Evolutionary conservation across 2,113 vertebrate species (phyloP).

Genomic region (Tringa solitaria): DNA sequence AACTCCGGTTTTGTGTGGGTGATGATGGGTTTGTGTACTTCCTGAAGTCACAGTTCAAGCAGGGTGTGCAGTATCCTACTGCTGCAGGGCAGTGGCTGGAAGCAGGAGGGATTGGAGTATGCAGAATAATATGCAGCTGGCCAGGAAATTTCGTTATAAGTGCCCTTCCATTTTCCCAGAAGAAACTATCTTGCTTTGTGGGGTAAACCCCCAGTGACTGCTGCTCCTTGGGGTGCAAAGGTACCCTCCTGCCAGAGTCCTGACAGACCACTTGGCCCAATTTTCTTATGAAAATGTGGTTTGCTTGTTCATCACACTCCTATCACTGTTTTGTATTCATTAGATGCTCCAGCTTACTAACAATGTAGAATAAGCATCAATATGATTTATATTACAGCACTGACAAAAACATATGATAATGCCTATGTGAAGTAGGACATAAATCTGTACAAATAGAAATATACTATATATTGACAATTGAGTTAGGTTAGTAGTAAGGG

Average conservation of each 20-base stretch:
- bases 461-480: background rate
- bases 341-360: background rate
- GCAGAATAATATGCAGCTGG: background rate
- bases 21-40: background rate
- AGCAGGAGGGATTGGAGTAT: background rate
- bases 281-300: background rate
- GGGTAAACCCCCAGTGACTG: accelerated
- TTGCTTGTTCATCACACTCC: background rate
- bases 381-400: background rate
- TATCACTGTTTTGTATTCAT: background rate
- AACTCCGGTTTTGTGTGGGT: background rate
- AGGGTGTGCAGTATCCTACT: background rate
- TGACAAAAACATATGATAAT: background rate
- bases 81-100: background rate
- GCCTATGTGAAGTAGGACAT: background rate
- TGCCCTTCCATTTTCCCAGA: background rate
- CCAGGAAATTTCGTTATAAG: background rate
- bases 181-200: background rate
- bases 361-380: background rate
- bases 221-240: background rate
- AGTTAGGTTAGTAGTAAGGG: background rate
- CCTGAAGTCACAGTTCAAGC: background rate
- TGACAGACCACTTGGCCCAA: background rate
- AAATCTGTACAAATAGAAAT: background rate
- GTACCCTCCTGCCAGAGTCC: background rate